Base-by-base conservation (phyloP, 1,140 invertebrate species). In the Micrasema minimum region DNA sequence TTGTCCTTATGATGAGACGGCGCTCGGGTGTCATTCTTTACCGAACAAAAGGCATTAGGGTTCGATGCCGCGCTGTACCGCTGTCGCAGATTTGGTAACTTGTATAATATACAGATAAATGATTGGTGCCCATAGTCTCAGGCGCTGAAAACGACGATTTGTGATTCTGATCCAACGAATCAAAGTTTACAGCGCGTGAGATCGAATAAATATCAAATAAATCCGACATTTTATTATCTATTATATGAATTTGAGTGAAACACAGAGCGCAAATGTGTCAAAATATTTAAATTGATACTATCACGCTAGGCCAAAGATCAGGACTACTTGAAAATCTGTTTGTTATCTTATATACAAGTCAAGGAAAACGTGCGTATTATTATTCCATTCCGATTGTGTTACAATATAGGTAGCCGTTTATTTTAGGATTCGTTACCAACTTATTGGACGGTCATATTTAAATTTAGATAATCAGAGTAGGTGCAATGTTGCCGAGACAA, bases 21-120 rank as follows among this genome's bases (percentile, higher is more conserved):
- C 55, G 48, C 50, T 53, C 50, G 10, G 37, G 43, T 11, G n/a
- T 26, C 18, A 38, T 50, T 67, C 53, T 67, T 48, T 55, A 50
- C 26, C 65, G 41, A 67, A 67, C 65, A 67, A 67, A 67, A 67
- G 65, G 53, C 23, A 67, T 67, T 45, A 48, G 61, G 61, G 55
- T 59, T 59, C 55, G 55, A 38, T 38, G 55, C 55, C 37, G 55
- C 55, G 55, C 35, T 41, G 31, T 59, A 31, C 38, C 55, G 23
- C 51, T 55, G 51, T 18, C 14, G n/a, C 14, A 7, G 6, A 38
- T 59, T 59, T 59, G 11, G n/a, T 26, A 16, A 38, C 18, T 53
- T 53, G 22, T 20, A 20, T 23, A 59, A 26, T 14, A 59, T n/a
- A n/a, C 37, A 31, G 35, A 59, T 53, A 53, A 53, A 53, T 53